Evolutionary conservation across 2,113 vertebrate species (phyloP).

Genomic region (Cinclus mexicanus): DNA sequence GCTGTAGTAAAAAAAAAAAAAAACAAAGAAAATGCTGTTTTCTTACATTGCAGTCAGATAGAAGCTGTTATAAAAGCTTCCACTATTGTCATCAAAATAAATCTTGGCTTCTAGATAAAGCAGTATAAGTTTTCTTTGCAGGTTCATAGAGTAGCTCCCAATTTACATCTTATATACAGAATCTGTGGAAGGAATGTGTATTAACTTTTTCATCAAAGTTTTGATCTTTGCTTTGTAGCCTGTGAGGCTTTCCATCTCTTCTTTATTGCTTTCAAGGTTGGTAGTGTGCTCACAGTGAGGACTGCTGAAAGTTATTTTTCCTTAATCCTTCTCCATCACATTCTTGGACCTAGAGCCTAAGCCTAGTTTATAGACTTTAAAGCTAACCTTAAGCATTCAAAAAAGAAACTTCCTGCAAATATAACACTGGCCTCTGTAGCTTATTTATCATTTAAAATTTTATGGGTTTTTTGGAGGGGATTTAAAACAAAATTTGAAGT

Average conservation of each 20-base stretch:
- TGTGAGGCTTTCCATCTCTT: background rate
- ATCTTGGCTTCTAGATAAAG: background rate
- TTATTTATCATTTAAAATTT: background rate
- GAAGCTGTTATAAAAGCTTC: background rate
- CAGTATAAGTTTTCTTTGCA: background rate
- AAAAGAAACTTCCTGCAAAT: background rate
- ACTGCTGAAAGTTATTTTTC: background rate
- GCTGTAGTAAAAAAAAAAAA: background rate
- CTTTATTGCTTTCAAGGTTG: background rate
- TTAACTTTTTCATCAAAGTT: constrained; percentile 2
- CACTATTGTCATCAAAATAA: background rate
- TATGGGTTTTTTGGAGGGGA: background rate
- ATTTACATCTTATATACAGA: background rate
- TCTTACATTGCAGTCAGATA: background rate
- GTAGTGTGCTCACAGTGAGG: background rate
- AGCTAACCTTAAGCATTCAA: background rate
- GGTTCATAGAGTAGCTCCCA: background rate
- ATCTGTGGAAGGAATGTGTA: background rate
- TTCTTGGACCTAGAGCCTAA: background rate
- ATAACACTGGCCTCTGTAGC: background rate
- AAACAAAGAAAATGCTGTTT: background rate
- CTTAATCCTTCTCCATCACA: background rate
- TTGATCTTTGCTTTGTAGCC: background rate
- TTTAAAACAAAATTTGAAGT: background rate
- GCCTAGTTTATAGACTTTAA: background rate